Percentiles rank a stretch among this genome's conserved stretches.
Evolutionary conservation across 2,113 vertebrate species (phyloP).

Genomic region (Tachuris rubrigastra): DNA sequence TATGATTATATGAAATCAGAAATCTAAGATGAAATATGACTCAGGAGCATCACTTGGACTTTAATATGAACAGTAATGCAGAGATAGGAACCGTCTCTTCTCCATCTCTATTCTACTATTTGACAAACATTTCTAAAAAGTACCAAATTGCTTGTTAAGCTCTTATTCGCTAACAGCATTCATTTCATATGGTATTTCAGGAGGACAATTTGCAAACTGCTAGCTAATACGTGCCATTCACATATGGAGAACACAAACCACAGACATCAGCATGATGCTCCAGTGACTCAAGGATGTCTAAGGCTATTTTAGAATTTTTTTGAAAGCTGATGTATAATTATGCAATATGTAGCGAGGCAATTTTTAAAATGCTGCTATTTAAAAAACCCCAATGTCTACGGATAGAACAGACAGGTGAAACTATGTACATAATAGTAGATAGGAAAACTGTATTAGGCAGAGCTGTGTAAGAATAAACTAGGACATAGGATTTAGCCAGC

Average conservation of each 20-base stretch:
- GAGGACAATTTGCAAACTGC: neutral
- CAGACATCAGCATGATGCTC: neutral
- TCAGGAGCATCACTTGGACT: neutral
- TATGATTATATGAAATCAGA: neutral
- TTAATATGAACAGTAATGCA: neutral
- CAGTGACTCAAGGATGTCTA: neutral
- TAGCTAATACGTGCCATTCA: neutral
- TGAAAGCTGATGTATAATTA: neutral
- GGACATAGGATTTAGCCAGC: neutral
- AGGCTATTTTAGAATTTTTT: neutral
- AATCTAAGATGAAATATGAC: neutral
- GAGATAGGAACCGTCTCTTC: neutral
- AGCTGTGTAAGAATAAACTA: neutral
- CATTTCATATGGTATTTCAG: neutral
- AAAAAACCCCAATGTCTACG: neutral
- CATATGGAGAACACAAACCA: neutral
- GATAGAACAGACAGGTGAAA: neutral
- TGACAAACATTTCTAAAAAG: neutral
- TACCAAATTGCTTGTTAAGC: neutral
- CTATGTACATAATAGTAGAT: neutral
- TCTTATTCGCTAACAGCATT: neutral
- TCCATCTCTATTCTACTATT: neutral
- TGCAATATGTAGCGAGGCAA: neutral
- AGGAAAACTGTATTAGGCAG: neutral
- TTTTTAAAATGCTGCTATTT: neutral